Percentiles rank a stretch among this genome's conserved stretches.
Evolutionary conservation across 2,113 vertebrate genomes (phyloP).

Genomic region (Asarcornis scutulata): DNA sequence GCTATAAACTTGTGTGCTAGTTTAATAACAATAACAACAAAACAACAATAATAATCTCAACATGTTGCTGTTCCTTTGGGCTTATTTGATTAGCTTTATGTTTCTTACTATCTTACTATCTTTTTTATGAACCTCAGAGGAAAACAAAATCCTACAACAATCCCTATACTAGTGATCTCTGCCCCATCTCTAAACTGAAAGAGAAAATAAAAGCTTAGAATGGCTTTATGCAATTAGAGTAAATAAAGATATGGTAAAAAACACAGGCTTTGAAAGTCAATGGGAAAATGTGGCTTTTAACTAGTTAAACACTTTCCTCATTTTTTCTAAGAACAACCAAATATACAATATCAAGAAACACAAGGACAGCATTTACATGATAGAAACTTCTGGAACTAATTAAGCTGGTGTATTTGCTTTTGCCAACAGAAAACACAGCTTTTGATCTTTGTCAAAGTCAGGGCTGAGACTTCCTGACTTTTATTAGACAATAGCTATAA

Average conservation of each 20-base stretch:
- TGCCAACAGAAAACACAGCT: not conserved
- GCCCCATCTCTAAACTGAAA: not conserved
- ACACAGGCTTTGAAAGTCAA: not conserved
- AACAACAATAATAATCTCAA: too few relatives aligned
- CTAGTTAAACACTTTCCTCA: not conserved
- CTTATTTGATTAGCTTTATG: not conserved
- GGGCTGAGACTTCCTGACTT: not conserved
- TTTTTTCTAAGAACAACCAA: not conserved
- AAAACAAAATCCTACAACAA: not conserved
- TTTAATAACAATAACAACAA: too few relatives aligned
- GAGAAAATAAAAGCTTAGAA: not conserved
- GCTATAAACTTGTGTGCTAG: not conserved
- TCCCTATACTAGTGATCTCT: not conserved
- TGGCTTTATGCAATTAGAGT: not conserved
- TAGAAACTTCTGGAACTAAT: not conserved
- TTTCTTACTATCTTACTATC: not conserved
- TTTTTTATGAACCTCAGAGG: not conserved
- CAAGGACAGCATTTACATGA: not conserved
- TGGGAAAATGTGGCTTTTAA: not conserved
- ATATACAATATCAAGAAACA: not conserved
- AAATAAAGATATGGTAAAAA: not conserved
- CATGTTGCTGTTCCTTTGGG: not conserved
- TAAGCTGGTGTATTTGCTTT: not conserved
- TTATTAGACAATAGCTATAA: not conserved
- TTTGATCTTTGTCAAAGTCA: not conserved